Base-by-base conservation (phyloP, 2,797 vertebrate genomes). In the Scomberomorus guttatus region DNA sequence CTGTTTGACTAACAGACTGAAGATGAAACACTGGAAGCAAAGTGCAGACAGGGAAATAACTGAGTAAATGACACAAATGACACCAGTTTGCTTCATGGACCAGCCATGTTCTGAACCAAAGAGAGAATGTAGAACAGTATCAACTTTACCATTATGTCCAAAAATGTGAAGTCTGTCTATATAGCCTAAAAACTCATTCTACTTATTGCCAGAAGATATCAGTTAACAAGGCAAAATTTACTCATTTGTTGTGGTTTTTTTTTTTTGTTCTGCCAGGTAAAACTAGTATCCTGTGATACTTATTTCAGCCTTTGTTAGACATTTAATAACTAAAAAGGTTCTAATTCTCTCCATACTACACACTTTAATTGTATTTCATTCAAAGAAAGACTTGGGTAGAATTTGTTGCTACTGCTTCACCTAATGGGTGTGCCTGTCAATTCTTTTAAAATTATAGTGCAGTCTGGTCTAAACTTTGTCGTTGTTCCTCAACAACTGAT, bases 261-360 rank as follows among this genome's bases (percentile, higher is more conserved):
- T 61, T 56, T 50, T 77, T 67, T 72, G 12, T 79, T 77, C 59
- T 56, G 10, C 29, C 50, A 37, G 58, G 70, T 50, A 72, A 58
- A 77, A 76, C 46, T 51, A 44, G 74, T 87, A 84, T 84, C 18
- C 39, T 70, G 5, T 63, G 11, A 61, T 42, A 72, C 68, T 74
- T 78, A 57, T 73, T 79, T 60, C 39, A 70, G 18, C 57, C 71
- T 75, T 66, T 80, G 81, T 68, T 54, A 13, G n/a, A 27, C 10
- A 12, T 67, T 80, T 76, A 25, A 59, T n/a, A 22, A 82, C 75
- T 75, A 44, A 15, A 15, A 63, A 12, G 29, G 52, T 27, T 59
- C 34, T 73, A 75, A 81, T 75, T 42, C 5, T 64, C 32, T 73
- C 18, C 25, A 12, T 32, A 5, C 6, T 7, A 7, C 29, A 32